Evolutionary conservation across 2,888 invertebrate genomes (phyloP).

Genomic region (Campopleginae sp.): DNA sequence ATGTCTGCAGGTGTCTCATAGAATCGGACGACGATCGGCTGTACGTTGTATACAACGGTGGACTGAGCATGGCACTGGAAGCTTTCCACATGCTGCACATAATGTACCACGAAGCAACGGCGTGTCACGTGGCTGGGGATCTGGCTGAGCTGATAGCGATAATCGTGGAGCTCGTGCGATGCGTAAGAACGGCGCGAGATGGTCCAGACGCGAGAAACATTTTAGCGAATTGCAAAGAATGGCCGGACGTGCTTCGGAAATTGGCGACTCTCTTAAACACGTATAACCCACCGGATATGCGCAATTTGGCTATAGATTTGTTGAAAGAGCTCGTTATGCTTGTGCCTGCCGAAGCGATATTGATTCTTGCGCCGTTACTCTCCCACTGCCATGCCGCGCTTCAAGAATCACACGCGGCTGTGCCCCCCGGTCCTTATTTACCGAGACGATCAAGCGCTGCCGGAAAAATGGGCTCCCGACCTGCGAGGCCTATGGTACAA

Average conservation of each 20-base stretch:
- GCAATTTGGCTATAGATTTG: slow-evolving; percentile 91
- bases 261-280: slow-evolving; percentile 94
- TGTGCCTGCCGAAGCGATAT: slow-evolving; percentile 92
- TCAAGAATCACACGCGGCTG: slow-evolving; percentile 90
- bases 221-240: slow-evolving; percentile 91
- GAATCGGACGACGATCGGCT: slow-evolving; percentile 95
- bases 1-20: slow-evolving; percentile 89
- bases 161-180: slow-evolving; percentile 89
- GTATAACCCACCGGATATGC: slow-evolving; percentile 94
- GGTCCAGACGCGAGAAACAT: slow-evolving; percentile 88
- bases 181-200: slow-evolving; percentile 89
- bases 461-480: slow-evolving; percentile 88
- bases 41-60: slow-evolving; percentile 95
- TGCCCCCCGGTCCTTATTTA: slow-evolving; percentile 91
- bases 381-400: slow-evolving; percentile 93
- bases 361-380: slow-evolving; percentile 93
- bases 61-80: slow-evolving; percentile 88
- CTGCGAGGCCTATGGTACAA: slow-evolving; percentile 92
- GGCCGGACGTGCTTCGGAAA: slow-evolving; percentile 94
- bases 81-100: slow-evolving; percentile 95
- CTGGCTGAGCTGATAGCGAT: slow-evolving; percentile 93
- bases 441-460: slow-evolving; percentile 89
- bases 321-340: slow-evolving; percentile 92
- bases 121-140: slow-evolving; percentile 93
- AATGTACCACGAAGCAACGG: slow-evolving; percentile 97